Evolutionary conservation across 2,797 vertebrate species (phyloP), one percentile per base, ranked within the genome.

Genomic region (Sorex maritimensis): DNA sequence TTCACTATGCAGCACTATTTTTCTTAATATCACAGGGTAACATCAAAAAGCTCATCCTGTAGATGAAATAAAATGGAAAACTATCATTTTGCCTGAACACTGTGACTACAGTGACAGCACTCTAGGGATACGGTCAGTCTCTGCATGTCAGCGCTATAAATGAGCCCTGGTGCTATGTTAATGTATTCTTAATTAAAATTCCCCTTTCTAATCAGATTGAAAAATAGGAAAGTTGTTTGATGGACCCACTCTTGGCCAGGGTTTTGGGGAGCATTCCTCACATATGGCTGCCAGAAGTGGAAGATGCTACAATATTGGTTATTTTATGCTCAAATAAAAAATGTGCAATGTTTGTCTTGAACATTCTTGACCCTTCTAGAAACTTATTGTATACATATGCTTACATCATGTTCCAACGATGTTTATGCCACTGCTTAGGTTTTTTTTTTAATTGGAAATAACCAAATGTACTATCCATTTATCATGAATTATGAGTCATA

Each of bases 251-350:
- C 17, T 68, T 61, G 34, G 26, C 67, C 58, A 77, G 21, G 34
- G 26, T 34, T 14, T 41, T 1, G 15, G 23, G 41, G 2, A 67
- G 1, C 1, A 3, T 58, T 2, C 61, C 10, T 71, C 4, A 24
- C 17, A 34, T 6, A n/a, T 6, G 10, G 23, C 72, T 26, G 5
- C 13, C 44, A 5, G 26, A 30, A n/a, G 8, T 28, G 0, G 44
- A 73, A 46, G 77, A 14, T 30, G 1, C 6, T 30, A 13, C 1
- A 69, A 15, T 1, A 69, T 79, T 78, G 34, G 68, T 73, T n/a
- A 61, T 65, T 88, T 92, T n/a, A 41, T 58, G 46, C 15, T 88
- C 46, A 49, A 81, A 87, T 79, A 21, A 10, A 77, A 93, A 69
- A 30, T 38, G 23, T 63, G 19, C 10, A 46, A 34, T 61, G 5